These are phyloP conservation scores for Blastobasis lacticolella DNA, from an alignment of 2,888 invertebrate species.

Conservation along the genomic window DNA sequence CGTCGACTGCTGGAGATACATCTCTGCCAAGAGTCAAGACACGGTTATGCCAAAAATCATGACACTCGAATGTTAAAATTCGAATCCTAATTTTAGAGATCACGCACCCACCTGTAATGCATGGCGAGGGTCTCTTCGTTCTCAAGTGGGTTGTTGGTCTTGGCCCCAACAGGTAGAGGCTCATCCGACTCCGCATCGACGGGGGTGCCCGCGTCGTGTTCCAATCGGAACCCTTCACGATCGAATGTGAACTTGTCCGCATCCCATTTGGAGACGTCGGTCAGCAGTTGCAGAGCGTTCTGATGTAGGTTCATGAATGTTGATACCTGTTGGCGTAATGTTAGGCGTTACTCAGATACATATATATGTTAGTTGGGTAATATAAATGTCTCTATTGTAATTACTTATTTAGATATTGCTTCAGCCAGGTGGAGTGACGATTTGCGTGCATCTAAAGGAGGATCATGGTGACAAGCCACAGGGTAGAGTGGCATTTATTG, in stretches of 20 bases:
- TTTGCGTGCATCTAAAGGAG: no score
- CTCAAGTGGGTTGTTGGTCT: conserved; percentile 64
- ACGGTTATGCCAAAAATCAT: no score
- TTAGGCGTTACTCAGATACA: no score
- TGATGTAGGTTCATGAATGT: conserved; percentile 74
- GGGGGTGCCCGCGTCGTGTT: conserved; percentile 54
- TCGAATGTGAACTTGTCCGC: conserved; percentile 71
- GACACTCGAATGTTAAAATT: no score
- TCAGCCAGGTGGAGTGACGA: no score
- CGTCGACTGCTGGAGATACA: no score
- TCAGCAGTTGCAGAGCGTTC: conserved; percentile 70
- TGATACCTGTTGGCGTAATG: conserved; percentile 47
- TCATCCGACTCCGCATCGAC: conserved; percentile 70
- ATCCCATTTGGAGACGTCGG: conserved; percentile 74
- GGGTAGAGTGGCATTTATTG: no score
- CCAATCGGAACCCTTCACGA: conserved; percentile 69
- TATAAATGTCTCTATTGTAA: no score
- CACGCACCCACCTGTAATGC: conserved; percentile 66
- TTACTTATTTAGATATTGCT: no score
- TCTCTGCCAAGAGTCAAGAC: no score
- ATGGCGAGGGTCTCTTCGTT: conserved; percentile 55
- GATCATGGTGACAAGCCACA: no score
- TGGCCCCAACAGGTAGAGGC: conserved; percentile 49
- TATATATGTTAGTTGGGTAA: no score
- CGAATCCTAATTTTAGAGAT: background rate